These are phyloP conservation scores for Gallinago jamesoni DNA, from an alignment of 2,113 vertebrate species.

Conservation along the genomic window DNA sequence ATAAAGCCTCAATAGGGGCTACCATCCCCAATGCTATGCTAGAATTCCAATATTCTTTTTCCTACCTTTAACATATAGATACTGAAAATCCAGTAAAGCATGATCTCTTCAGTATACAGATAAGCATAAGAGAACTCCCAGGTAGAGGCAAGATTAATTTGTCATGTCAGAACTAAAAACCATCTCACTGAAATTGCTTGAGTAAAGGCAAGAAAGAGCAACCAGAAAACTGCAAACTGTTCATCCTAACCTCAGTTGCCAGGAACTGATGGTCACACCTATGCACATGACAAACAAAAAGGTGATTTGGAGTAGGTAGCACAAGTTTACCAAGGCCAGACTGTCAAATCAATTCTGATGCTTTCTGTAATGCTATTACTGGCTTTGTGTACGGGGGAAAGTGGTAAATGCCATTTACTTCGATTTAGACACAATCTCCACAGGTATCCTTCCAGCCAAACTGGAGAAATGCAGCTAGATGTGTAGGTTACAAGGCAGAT, in stretches of 20 bases:
- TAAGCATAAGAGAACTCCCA: not conserved
- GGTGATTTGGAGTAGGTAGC: not conserved
- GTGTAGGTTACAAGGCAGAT: not conserved
- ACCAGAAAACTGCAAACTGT: not conserved
- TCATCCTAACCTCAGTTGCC: not conserved
- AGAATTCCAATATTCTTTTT: not conserved
- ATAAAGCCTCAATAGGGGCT: not conserved
- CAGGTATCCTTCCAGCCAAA: not conserved
- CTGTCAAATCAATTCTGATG: not conserved
- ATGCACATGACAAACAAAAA: not conserved
- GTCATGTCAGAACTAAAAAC: not conserved
- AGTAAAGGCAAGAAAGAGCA: not conserved
- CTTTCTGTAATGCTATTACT: not conserved
- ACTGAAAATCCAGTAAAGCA: not conserved
- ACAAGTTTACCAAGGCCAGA: not conserved
- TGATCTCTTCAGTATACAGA: not conserved
- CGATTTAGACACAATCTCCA: not conserved
- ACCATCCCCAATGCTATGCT: accelerated
- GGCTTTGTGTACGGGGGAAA: not conserved
- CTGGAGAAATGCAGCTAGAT: not conserved
- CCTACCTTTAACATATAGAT: not conserved
- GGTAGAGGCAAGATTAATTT: not conserved
- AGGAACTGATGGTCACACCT: not conserved
- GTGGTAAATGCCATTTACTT: not conserved
- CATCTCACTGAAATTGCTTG: not conserved